These are phyloP conservation scores for Geotrypetes seraphini DNA, from an alignment of 2,797 vertebrate genomes.

Conservation along the genomic window DNA sequence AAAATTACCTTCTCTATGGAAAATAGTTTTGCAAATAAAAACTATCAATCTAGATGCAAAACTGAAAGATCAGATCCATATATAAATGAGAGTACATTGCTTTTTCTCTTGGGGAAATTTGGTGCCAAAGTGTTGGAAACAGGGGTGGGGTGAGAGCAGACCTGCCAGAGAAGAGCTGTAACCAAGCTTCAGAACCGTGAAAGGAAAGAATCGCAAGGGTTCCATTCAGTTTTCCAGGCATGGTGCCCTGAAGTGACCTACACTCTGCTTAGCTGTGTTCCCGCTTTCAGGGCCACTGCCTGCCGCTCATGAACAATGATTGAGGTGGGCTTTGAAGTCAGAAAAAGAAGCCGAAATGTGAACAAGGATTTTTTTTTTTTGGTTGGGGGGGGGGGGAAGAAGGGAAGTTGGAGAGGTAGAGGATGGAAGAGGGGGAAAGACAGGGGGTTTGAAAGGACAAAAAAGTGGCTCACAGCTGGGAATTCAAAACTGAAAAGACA, in stretches of 20 bases:
- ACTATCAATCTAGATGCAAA: too few species aligned
- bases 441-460: slow-evolving; percentile 57
- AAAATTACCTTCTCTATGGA: too few species aligned
- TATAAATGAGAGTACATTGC: too few species aligned
- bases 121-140: too few species aligned
- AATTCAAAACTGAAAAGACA: slow-evolving; percentile 62
- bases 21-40: too few species aligned
- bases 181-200: slow-evolving; percentile 66
- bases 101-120: too few species aligned
- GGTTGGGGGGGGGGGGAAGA: not conserved
- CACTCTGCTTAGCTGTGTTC: slow-evolving; percentile 88
- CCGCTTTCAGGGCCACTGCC: slow-evolving; percentile 84
- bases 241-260: slow-evolving; percentile 86
- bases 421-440: slow-evolving; percentile 15
- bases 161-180: slow-evolving; percentile 42
- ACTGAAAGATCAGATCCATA: too few species aligned
- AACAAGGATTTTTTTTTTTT: slow-evolving; percentile 27
- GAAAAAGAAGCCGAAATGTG: slow-evolving; percentile 69
- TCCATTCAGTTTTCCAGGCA: slow-evolving; percentile 57
- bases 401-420: not conserved
- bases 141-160: not conserved
- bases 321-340: slow-evolving; percentile 87
- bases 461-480: slow-evolving; percentile 72
- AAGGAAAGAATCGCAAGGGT: slow-evolving; percentile 71
- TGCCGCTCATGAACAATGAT: slow-evolving; percentile 82